phyloP scores from a whole-genome alignment of 2,113 vertebrate species.

The Oncorhynchus masou region DNA sequence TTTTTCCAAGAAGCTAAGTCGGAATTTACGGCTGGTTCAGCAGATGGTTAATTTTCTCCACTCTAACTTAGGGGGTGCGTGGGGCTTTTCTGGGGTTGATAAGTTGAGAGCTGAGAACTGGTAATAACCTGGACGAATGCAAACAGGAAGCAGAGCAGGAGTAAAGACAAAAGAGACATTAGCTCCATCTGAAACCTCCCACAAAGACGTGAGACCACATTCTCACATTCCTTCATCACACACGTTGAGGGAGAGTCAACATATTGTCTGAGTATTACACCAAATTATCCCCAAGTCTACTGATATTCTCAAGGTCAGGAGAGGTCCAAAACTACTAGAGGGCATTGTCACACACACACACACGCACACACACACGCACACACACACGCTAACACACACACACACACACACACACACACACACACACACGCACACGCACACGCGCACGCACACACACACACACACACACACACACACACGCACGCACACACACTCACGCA shows the following conservation, averaged over 20 bases:
- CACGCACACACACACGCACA: conserved; percentile 10
- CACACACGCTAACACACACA: conserved; percentile 33
- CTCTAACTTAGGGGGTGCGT: background rate
- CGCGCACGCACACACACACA: conserved; percentile 37
- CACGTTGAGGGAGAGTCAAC: background rate
- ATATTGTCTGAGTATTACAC: conserved; percentile 64
- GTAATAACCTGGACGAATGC: background rate
- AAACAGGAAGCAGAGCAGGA: background rate
- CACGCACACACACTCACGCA: background rate
- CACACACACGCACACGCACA: conserved; percentile 25
- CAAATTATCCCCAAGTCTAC: conserved; percentile 39
- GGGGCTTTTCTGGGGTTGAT: background rate
- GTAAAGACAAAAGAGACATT: background rate
- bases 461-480: conserved; percentile 37
- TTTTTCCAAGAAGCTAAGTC: background rate
- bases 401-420: conserved; percentile 4
- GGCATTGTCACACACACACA: conserved; percentile 47
- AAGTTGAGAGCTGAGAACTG: background rate
- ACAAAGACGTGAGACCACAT: background rate
- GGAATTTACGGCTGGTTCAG: background rate
- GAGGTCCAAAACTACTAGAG: conserved; percentile 60
- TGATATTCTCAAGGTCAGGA: conserved; percentile 70
- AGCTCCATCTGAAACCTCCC: background rate
- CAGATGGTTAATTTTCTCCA: background rate
- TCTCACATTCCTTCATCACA: background rate